Conservation (phyloP, 2,888 invertebrate genomes). For the Chrysolina americana region DNA sequence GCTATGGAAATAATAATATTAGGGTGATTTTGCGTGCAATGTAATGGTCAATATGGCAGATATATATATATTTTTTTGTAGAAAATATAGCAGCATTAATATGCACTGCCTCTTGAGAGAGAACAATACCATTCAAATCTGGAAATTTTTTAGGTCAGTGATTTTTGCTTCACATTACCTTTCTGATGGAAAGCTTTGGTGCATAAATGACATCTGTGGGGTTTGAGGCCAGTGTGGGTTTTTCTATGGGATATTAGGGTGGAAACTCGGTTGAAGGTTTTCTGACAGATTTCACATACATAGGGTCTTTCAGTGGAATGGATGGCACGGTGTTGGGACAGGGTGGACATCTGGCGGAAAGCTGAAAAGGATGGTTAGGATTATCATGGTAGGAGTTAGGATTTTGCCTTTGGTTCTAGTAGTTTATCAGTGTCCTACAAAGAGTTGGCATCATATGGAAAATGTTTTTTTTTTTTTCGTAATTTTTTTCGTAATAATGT, state of each 20-base stretch:
- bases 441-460: no score
- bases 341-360: constrained; percentile 81
- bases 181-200: constrained; percentile 87
- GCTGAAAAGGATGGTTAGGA: constrained; percentile 63
- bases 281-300: constrained; percentile 81
- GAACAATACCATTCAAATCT: not conserved
- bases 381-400: not conserved
- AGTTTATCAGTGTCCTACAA: no score
- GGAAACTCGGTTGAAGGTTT: constrained; percentile 84
- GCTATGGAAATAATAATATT: no score
- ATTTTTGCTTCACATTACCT: constrained; percentile 69
- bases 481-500: no score
- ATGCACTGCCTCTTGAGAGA: no score
- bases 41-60: no score
- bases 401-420: not conserved
- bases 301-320: constrained; percentile 84
- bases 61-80: no score
- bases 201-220: constrained; percentile 81
- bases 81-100: no score
- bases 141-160: no score
- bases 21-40: no score
- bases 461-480: no score
- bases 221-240: constrained; percentile 82
- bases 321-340: constrained; percentile 84
- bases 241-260: constrained; percentile 86